Base-by-base conservation (phyloP, 2,888 invertebrate species). In the Lepetodrilus schrolli region DNA sequence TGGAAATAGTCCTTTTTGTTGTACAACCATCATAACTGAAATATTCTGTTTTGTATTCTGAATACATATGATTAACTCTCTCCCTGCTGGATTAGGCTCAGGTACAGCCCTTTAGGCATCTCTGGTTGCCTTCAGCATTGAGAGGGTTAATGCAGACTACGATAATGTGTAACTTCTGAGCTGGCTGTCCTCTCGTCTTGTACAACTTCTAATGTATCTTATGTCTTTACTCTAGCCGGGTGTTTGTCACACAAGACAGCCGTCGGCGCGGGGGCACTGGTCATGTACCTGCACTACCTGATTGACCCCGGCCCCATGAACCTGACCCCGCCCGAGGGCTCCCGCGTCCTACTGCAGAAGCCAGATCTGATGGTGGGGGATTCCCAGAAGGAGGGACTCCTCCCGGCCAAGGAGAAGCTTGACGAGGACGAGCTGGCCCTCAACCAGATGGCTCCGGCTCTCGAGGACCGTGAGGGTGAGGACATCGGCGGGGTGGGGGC, bases 211-310 rank as follows among this genome's bases (percentile, higher is more conserved):
- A n/a, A n/a, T n/a, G n/a, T n/a, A n/a, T n/a, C n/a, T n/a, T n/a
- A n/a, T n/a, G n/a, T n/a, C n/a, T 48, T 21, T 65, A 17, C 80
- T 82, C 1, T 82, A 89, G 90, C 80, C 79, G 87, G 87, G 10
- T 90, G 90, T 78, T 74, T 88, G 36, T 79, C 87, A 5, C 90
- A 90, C 78, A 88, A 88, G 77, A 88, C 90, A 13, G 89, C 87
- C 4, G 89, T 89, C 30, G 89, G 87, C 2, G 82, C 83, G 23
- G 89, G 88, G n/a, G 88, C 89, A 8, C 80, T 90, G 5, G 79
- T 83, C 37, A 84, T 88, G 78, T 89, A 89, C 74, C 79, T 89
- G 21, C 74, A 86, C 2, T 87, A 84, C 70, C 74, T 88, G 2
- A 75, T 87, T n/a, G 81, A 86, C 36, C 85, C 87, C 10, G 86